Percentiles rank a stretch among this genome's conserved stretches.
These are phyloP conservation scores for Thalassarche chlororhynchos DNA, from an alignment of 2,113 vertebrate species.

Conservation along the genomic window DNA sequence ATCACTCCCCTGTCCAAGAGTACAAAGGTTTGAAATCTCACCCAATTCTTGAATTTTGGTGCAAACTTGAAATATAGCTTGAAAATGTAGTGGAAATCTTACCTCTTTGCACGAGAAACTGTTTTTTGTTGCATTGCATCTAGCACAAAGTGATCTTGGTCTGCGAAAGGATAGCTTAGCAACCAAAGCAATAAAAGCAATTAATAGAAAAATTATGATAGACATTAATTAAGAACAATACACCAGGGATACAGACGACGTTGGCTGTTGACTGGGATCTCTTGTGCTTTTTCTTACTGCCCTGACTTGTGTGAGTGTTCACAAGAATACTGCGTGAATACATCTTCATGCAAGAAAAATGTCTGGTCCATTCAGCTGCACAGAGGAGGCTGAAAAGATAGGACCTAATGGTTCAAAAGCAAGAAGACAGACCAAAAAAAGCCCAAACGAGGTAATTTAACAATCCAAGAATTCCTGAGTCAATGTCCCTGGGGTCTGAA, in stretches of 20 bases:
- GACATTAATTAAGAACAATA: neutral
- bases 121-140: neutral
- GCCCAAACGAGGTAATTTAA: neutral
- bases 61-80: neutral
- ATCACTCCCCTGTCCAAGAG: neutral
- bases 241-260: neutral
- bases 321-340: neutral
- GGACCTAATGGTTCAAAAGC: neutral
- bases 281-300: neutral
- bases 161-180: neutral
- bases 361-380: neutral
- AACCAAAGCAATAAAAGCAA: neutral
- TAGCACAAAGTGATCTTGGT: neutral
- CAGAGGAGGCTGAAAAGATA: neutral
- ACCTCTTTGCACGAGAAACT: neutral
- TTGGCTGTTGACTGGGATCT: neutral
- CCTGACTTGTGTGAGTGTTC: neutral
- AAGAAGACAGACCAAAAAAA: neutral
- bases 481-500: neutral
- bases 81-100: neutral
- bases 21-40: neutral
- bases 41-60: neutral
- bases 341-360: neutral
- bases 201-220: neutral
- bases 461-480: neutral